These are phyloP conservation scores for Pachydiplax longipennis DNA, from an alignment of 2,888 invertebrate species.

Conservation along the genomic window DNA sequence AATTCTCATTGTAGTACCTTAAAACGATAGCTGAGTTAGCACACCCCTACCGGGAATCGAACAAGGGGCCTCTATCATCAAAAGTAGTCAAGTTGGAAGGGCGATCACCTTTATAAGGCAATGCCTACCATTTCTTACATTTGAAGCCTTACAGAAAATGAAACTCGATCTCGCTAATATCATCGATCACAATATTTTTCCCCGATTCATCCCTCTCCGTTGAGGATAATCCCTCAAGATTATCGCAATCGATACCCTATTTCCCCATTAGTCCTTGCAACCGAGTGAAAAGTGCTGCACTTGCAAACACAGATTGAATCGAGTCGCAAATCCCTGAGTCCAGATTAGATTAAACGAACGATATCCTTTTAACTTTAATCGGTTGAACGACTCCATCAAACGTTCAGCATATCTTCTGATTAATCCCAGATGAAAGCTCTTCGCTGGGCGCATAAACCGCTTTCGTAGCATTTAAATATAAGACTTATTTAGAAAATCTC, in stretches of 20 bases:
- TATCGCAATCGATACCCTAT: background rate
- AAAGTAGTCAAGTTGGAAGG: too few species aligned
- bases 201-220: background rate
- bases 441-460: background rate
- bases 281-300: background rate
- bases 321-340: background rate
- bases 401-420: background rate
- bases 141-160: too few species aligned
- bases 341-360: background rate
- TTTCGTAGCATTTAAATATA: background rate
- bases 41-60: too few species aligned
- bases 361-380: background rate
- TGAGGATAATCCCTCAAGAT: background rate
- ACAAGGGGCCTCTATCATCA: too few species aligned
- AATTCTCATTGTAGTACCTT: too few species aligned
- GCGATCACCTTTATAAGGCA: too few species aligned
- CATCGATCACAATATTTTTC: too few species aligned
- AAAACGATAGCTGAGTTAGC: too few species aligned
- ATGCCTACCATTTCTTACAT: too few species aligned
- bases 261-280: background rate
- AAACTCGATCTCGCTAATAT: too few species aligned
- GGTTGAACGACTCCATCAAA: background rate
- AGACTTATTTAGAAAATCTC: background rate
- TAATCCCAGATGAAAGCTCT: background rate
- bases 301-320: background rate